Evolutionary conservation across 2,797 vertebrate species (phyloP), one percentile per base, ranked within the genome.

Genomic region (Microctenopoma stevenorrisi): DNA sequence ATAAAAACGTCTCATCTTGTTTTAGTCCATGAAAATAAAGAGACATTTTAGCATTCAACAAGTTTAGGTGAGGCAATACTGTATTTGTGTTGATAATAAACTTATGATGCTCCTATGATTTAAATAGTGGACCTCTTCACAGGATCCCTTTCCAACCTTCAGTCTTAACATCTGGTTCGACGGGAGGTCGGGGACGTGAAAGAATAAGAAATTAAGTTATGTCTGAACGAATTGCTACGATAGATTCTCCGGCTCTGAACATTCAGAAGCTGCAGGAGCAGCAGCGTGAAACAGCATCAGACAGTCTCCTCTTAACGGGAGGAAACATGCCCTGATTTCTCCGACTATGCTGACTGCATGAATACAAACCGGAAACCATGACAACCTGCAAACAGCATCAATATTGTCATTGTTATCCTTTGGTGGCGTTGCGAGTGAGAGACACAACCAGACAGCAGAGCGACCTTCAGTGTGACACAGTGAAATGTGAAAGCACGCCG

Each of bases 391-490:
- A 72, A 35, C 64, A 64, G 64, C 68, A 71, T 86, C 78, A 51
- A 57, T 75, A 77, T 77, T 40, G 38, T 63, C 60, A 67, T 74
- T 66, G 72, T 79, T 81, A 69, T 82, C 72, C 68, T 76, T 76
- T 78, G 43, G 68, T 67, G 68, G 62, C 56, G 14, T 13, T 44
- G 13, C 10, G 11, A 74, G 55, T 73, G 65, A 88, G 33, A 49
- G 78, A 78, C 70, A 64, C 53, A 1, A 53, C 25, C 38, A 38
- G 68, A 1, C 76, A 55, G 54, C 50, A 4, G 65, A 60, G 76
- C 60, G 67, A 79, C 84, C 87, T 88, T 76, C 74, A 28, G 42
- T 56, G 30, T 81, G 82, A 88, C 75, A 35, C 70, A 74, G 52
- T 16, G 12, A 46, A 63, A 61, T 56, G 46, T 6, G 7, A 74